A percentile compares a stretch with the other conserved stretches of the same genome.
Conservation (phyloP, 2,113 vertebrate species). For the Chloroceryle aenea region DNA sequence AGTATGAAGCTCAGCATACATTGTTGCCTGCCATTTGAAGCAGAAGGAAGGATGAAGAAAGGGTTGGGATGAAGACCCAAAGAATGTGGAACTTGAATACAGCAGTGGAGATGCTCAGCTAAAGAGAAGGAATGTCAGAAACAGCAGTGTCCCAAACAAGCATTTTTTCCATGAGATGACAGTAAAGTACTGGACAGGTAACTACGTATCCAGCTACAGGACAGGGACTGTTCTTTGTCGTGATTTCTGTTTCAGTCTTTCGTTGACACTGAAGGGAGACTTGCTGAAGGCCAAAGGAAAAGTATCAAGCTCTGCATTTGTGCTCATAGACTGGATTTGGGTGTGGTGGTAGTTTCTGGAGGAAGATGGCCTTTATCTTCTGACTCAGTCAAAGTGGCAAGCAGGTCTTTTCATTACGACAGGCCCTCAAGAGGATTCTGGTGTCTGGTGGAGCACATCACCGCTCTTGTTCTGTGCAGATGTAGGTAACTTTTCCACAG, state of each 20-base stretch:
- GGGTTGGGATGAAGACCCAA: neutral
- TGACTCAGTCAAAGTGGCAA: neutral
- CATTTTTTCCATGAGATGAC: neutral
- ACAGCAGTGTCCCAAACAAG: neutral
- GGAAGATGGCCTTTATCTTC: neutral
- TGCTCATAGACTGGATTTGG: accelerated
- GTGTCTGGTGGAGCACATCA: neutral
- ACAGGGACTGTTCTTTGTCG: neutral
- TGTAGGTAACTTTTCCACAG: neutral
- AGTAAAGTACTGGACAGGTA: neutral
- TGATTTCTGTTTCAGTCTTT: neutral
- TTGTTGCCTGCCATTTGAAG: neutral
- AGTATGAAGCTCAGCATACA: accelerated
- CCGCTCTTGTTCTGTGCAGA: neutral
- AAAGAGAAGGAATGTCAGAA: neutral
- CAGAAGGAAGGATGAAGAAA: neutral
- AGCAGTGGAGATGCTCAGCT: neutral
- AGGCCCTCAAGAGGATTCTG: neutral
- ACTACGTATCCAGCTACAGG: neutral
- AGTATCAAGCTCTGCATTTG: neutral
- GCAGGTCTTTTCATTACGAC: neutral
- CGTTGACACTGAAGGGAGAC: neutral
- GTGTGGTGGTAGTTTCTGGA: neutral
- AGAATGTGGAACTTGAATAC: neutral
- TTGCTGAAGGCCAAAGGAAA: neutral